Conservation (phyloP, 2,888 invertebrate species). For the Ophioninae sp. region DNA sequence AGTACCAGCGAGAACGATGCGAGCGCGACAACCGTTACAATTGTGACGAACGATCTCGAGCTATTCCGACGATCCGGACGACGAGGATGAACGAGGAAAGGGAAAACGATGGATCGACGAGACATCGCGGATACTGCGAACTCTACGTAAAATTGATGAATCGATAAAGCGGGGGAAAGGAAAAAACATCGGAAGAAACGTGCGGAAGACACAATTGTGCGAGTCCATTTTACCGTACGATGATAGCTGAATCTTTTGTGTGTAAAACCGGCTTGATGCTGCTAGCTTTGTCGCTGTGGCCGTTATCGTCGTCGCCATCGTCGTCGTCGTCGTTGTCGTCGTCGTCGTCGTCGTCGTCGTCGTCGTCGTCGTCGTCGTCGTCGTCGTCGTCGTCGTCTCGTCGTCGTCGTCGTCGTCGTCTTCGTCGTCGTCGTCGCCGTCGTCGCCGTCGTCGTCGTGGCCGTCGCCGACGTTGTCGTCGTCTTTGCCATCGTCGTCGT, state of each 20-base stretch:
- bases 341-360: constrained; percentile 60
- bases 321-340: constrained; percentile 61
- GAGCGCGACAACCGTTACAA: background rate
- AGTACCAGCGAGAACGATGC: background rate
- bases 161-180: background rate
- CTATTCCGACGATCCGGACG: background rate
- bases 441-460: constrained; percentile 60
- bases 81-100: background rate
- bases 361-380: constrained; percentile 61
- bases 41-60: background rate
- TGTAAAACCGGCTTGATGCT: constrained; percentile 73
- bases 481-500: constrained; percentile 61
- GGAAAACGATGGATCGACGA: constrained; percentile 27
- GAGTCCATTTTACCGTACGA: constrained; percentile 45
- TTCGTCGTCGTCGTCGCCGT: constrained; percentile 61
- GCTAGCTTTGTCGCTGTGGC: constrained; percentile 72
- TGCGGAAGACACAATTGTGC: constrained; percentile 36
- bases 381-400: constrained; percentile 60
- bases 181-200: constrained; percentile 14
- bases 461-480: constrained; percentile 58
- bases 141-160: constrained; percentile 7
- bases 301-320: constrained; percentile 64
- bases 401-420: constrained; percentile 58
- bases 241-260: constrained; percentile 43
- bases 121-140: constrained; percentile 39